phyloP scores from a whole-genome alignment of 2,797 vertebrate species.

The Caiman crocodilus region DNA sequence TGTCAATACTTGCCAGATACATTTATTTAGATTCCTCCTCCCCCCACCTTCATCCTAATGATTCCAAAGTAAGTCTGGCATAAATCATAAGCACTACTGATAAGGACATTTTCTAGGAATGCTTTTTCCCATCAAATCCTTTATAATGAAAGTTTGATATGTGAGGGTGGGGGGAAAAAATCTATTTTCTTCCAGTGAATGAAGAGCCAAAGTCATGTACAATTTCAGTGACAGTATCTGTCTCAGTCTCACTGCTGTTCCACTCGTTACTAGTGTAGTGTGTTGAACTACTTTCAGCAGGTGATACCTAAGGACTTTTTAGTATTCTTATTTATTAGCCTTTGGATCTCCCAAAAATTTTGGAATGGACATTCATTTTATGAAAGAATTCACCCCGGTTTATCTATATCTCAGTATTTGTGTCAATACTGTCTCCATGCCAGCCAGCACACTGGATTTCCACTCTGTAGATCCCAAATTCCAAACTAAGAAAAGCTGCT shows the following conservation, averaged over 20 bases:
- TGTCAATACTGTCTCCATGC: too few species aligned
- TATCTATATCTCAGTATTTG: background rate
- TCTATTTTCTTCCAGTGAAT: too few species aligned
- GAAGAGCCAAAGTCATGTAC: too few species aligned
- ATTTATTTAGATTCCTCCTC: background rate
- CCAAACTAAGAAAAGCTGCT: too few species aligned
- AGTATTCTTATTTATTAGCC: background rate
- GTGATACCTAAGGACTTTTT: background rate
- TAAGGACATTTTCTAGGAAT: background rate
- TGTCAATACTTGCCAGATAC: background rate
- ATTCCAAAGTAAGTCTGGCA: background rate
- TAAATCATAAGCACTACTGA: background rate
- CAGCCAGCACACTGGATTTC: too few species aligned
- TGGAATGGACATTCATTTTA: background rate
- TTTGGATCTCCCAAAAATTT: background rate
- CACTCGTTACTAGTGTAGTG: too few species aligned
- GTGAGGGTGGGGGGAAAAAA: too few species aligned
- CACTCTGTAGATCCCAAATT: too few species aligned
- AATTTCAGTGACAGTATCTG: too few species aligned
- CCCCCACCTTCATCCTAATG: background rate
- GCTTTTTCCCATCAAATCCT: background rate
- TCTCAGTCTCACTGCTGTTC: too few species aligned
- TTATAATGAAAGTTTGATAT: background rate
- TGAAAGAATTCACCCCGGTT: background rate
- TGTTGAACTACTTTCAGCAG: too few species aligned